Conservation (phyloP, 1,140 invertebrate species). For the Trichonephila inaurata region DNA sequence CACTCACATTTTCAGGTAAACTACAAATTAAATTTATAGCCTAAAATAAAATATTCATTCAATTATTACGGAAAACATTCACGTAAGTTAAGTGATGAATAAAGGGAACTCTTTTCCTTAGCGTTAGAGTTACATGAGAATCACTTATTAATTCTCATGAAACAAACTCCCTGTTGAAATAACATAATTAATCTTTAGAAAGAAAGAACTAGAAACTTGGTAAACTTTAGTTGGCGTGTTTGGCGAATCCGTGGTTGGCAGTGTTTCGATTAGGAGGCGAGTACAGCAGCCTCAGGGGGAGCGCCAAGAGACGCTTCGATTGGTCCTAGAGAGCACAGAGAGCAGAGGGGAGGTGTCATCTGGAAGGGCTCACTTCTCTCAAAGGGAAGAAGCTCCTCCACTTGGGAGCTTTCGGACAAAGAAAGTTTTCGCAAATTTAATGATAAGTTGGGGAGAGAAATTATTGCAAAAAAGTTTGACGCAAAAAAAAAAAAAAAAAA, state of each 20-base stretch:
- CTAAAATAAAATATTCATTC: too few species aligned
- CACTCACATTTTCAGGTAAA: too few species aligned
- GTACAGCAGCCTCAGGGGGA: conserved; percentile 67
- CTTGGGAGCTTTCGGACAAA: conserved; percentile 37
- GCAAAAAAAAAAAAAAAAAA: too few species aligned
- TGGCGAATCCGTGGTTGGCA: conserved; percentile 33
- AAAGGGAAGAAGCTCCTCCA: conserved; percentile 51
- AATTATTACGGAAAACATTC: too few species aligned
- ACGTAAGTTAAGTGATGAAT: background rate
- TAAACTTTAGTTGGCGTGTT: conserved; percentile 49
- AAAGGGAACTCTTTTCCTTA: background rate
- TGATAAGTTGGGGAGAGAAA: background rate
- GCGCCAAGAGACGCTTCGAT: conserved; percentile 75
- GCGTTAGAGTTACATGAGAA: background rate
- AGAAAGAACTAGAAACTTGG: background rate
- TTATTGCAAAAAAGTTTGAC: background rate
- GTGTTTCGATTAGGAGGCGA: conserved; percentile 59
- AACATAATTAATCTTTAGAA: background rate
- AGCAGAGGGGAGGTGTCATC: conserved; percentile 66
- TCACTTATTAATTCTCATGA: conserved; percentile 1
- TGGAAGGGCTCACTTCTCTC: conserved; percentile 38
- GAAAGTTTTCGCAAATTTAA: conserved; percentile 36
- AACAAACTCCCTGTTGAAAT: conserved; percentile 1
- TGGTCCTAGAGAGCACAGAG: conserved; percentile 69
- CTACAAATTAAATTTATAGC: too few species aligned